Evolutionary conservation across 37 sponge, comb jelly and placozoan species (phyloP), one percentile per base, ranked within the genome.

Genomic region (Ephydatia muelleri): DNA sequence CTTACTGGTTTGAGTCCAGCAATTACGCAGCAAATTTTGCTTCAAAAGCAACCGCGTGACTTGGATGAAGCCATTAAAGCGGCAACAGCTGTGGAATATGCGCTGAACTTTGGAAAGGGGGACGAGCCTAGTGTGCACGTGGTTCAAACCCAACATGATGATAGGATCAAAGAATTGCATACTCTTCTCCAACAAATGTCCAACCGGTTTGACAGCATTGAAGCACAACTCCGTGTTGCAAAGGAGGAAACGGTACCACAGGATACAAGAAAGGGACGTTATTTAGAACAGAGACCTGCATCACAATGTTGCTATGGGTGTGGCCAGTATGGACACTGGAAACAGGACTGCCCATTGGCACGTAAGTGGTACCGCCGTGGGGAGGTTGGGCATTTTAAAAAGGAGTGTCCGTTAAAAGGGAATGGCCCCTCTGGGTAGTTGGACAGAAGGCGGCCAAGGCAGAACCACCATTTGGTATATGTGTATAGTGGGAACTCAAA

Each of bases 341-440:
- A 73, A 32, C 23, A 32, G 27, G 23, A 73, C 33, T 34, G 70
- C 70, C 70, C 26, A 68, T 49, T 43, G 26, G 22, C 57, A 38
- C n/a, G 36, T 23, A 82, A 28, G 19, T 82, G 82, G 32, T 82
- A 48, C 31, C 48, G 14, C 30, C 69, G 82, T 82, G 82, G 82
- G 38, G 40, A 82, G 30, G 19, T 26, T 35, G 82, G 82, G 1
- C 82, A 82, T 47, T 8, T 82, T 31, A 19, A 39, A 38, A 34
- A 72, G n/a, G 16, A 82, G 43, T 82, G 82, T 35, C 82, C 82
- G 31, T 82, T 82, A 82, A 82, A 82, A 71, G 27, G 37, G 27
- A 23, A 33, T 21, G 72, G 72, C 72, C 82, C 82, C 69, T 71
- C 38, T 48, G 40, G 48, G 38, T 30, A 14, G 82, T 38, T 70